Base-by-base conservation (phyloP, 2,797 vertebrate genomes). In the Borostomias antarcticus region DNA sequence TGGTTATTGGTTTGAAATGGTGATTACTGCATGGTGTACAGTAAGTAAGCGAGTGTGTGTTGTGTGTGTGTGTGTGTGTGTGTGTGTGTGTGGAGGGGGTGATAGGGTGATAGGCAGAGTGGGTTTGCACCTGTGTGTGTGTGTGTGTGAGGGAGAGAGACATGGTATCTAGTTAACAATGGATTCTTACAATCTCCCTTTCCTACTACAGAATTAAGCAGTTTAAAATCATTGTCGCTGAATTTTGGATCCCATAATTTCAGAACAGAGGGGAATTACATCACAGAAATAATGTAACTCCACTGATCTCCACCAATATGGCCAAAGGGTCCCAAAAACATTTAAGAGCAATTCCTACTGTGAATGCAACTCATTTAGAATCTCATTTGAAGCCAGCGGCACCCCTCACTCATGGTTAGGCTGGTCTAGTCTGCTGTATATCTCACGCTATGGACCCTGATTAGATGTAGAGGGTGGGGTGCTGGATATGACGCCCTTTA, bases 1-100 rank as follows among this genome's bases (percentile, higher is more conserved):
- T 28, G 13, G 68, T 73, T 83, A 80, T 88, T 84, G 74, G 82
- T 83, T 85, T 85, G 79, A 85, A 79, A 74, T 61, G 68, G 68
- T 76, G 72, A 90, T 82, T 75, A 81, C 70, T 74, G 62, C 13
- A 15, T 62, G 13, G 52, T 62, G 73, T 79, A n/a, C n/a, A n/a
- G n/a, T n/a, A 58, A 69, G 23, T 32, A 54, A 25, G 25, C 3
- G 61, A 59, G 69, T 10, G 2, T 28, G 26, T 40, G 28, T 17
- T 7, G 7, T 26, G 30, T 35, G 45, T 25, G 5, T 58, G 54
- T 48, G 15, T 21, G 6, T 11, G 19, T 4, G 17, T 13, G 5
- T 26, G n/a, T 56, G 30, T 26, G 54, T n/a, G 21, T 17, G 53
- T 33, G 33, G 19, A 40, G 29, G 8, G 13, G 8, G 5, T 45